A percentile compares a stretch with the other conserved stretches of the same genome.
phyloP scores from a whole-genome alignment of 2,888 invertebrate species.

The Drosophila cyrtoloma region DNA sequence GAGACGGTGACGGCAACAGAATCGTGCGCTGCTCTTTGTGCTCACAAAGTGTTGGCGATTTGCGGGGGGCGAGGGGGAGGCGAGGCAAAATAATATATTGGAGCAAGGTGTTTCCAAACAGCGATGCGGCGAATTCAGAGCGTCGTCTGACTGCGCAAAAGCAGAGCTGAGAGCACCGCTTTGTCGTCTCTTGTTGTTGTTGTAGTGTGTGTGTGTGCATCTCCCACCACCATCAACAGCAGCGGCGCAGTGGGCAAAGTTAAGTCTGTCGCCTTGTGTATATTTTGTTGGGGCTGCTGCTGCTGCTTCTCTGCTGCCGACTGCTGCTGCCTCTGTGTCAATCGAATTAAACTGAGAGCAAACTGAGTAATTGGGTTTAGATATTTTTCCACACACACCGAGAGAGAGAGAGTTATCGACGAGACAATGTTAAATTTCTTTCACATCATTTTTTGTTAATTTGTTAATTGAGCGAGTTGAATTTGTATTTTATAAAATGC shows the following conservation, averaged over 20 bases:
- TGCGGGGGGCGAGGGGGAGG: not conserved
- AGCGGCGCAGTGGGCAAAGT: slow-evolving; percentile 46
- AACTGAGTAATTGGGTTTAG: slow-evolving; percentile 82
- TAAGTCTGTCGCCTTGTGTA: slow-evolving; percentile 61
- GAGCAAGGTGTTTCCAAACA: slow-evolving; percentile 80
- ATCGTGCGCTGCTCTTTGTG: slow-evolving; percentile 36
- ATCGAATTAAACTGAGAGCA: slow-evolving; percentile 80
- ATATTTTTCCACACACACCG: slow-evolving; percentile 80
- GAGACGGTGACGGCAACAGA: slow-evolving; percentile 36
- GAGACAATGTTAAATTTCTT: slow-evolving; percentile 64
- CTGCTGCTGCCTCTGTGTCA: slow-evolving; percentile 69
- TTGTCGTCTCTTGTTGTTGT: slow-evolving; percentile 38
- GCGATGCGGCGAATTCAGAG: slow-evolving; percentile 63
- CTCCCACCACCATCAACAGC: slow-evolving; percentile 61
- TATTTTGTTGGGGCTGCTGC: slow-evolving; percentile 54
- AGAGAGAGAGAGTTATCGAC: slow-evolving; percentile 1
- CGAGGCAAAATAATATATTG: slow-evolving; percentile 67
- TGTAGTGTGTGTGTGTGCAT: slow-evolving; percentile 40
- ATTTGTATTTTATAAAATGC: slow-evolving; percentile 15
- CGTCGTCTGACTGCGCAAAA: slow-evolving; percentile 66
- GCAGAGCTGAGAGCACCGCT: slow-evolving; percentile 57
- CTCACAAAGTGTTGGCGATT: slow-evolving; percentile 13
- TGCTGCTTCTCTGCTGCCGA: slow-evolving; percentile 46
- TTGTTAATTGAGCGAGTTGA: slow-evolving; percentile 37
- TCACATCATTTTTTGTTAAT: slow-evolving; percentile 58